phyloP scores from a whole-genome alignment of 2,888 invertebrate species.

The Sminthurides aquaticus region DNA sequence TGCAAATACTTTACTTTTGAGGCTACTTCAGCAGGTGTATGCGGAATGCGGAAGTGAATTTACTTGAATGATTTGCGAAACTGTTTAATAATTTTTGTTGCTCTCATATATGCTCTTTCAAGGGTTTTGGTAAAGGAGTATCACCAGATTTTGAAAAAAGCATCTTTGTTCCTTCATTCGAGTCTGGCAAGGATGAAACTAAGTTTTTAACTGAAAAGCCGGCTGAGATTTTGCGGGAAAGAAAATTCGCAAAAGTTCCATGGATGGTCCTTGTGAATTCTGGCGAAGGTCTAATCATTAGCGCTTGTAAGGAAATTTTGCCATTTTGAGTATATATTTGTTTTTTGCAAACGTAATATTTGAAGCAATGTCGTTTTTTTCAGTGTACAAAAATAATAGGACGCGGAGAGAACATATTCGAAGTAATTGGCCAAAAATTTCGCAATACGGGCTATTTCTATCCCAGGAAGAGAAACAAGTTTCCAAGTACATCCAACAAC shows the following conservation, averaged over 20 bases:
- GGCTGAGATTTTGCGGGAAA: neutral
- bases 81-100: too few relatives aligned
- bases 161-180: too few relatives aligned
- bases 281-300: neutral
- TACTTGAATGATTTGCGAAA: too few relatives aligned
- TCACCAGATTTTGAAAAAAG: too few relatives aligned
- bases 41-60: too few relatives aligned
- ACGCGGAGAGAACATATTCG: neutral
- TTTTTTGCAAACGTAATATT: neutral
- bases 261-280: neutral
- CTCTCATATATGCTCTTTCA: too few relatives aligned
- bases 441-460: neutral
- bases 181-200: too few relatives aligned
- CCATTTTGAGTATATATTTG: too few relatives aligned
- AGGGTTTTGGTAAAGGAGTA: too few relatives aligned
- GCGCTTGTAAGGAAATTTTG: neutral
- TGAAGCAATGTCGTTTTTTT: neutral
- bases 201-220: neutral
- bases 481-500: too few relatives aligned
- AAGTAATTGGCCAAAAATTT: neutral
- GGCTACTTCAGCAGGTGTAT: too few relatives aligned
- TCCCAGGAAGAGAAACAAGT: neutral
- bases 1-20: too few relatives aligned
- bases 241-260: neutral
- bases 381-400: neutral